Percentiles rank a stretch among this genome's conserved stretches.
phyloP scores from a whole-genome alignment of 2,888 invertebrate species.

The Spisula subtruncata region DNA sequence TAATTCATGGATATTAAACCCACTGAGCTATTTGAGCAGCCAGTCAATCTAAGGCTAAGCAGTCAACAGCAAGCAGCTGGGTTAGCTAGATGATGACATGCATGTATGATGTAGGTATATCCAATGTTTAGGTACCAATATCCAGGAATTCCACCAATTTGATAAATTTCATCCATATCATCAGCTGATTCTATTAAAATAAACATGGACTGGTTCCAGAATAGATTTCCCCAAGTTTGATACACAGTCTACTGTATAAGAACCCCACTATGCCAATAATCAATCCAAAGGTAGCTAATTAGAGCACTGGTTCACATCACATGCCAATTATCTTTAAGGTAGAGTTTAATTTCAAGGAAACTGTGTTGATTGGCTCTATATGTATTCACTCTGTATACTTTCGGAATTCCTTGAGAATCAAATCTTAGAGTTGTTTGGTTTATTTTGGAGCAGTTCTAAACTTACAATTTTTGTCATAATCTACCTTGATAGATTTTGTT shows the following conservation, averaged over 20 bases:
- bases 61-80: no score
- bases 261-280: slow-evolving; percentile 8
- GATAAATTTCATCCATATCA: slow-evolving; percentile 4
- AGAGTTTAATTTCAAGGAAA: slow-evolving; percentile 19
- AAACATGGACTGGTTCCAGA: slow-evolving; percentile 44
- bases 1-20: no score
- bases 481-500: slow-evolving; percentile 3
- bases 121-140: background rate
- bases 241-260: slow-evolving; percentile 24
- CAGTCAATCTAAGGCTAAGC: no score
- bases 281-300: slow-evolving; percentile 36
- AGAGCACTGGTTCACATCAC: slow-evolving; percentile 18
- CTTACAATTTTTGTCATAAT: background rate
- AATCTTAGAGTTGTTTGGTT: background rate
- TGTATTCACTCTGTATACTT: background rate
- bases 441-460: background rate
- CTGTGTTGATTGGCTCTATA: slow-evolving; percentile 15
- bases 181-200: slow-evolving; percentile 29
- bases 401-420: background rate
- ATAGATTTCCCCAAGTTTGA: slow-evolving; percentile 24
- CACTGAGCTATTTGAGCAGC: no score
- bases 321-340: slow-evolving; percentile 35
- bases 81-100: background rate
- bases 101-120: background rate
- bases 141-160: slow-evolving; percentile 3